A percentile compares a stretch with the other conserved stretches of the same genome.
These are phyloP conservation scores for Coreius guichenoti DNA, from an alignment of 2,797 vertebrate species.

Conservation along the genomic window DNA sequence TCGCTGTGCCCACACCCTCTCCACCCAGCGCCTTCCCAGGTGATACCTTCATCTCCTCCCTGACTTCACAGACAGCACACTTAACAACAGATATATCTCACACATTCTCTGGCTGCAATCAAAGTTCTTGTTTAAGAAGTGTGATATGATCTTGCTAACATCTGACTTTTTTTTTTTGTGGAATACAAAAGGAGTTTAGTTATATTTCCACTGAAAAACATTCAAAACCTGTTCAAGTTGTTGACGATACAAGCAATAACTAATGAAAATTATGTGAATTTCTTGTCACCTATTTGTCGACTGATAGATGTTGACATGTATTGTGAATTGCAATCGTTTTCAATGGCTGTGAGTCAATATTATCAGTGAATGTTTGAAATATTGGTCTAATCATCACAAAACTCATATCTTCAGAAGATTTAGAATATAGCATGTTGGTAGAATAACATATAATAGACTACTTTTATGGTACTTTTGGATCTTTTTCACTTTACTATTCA, in stretches of 20 bases:
- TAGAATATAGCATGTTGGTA: background rate
- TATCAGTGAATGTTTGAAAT: background rate
- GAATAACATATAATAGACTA: background rate
- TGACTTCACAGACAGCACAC: background rate
- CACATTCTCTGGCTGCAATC: background rate
- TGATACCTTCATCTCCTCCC: slow-evolving; percentile 63
- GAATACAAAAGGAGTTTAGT: background rate
- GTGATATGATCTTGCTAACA: background rate
- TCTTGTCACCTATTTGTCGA: background rate
- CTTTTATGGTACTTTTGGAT: background rate
- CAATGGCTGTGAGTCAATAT: background rate
- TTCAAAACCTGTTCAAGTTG: background rate
- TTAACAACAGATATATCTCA: background rate
- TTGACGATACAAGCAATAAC: background rate
- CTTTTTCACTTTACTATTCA: background rate
- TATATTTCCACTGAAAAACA: background rate
- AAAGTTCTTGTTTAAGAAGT: background rate
- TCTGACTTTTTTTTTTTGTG: background rate
- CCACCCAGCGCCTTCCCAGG: slow-evolving; percentile 93
- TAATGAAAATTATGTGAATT: background rate
- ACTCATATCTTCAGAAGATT: background rate
- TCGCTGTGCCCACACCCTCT: slow-evolving; percentile 88
- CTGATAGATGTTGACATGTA: background rate
- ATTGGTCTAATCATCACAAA: background rate
- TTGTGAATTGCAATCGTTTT: background rate